A percentile compares a stretch with the other conserved stretches of the same genome.
Conservation (phyloP, 2,888 invertebrate genomes). For the Acanthoscelides obtectus region DNA sequence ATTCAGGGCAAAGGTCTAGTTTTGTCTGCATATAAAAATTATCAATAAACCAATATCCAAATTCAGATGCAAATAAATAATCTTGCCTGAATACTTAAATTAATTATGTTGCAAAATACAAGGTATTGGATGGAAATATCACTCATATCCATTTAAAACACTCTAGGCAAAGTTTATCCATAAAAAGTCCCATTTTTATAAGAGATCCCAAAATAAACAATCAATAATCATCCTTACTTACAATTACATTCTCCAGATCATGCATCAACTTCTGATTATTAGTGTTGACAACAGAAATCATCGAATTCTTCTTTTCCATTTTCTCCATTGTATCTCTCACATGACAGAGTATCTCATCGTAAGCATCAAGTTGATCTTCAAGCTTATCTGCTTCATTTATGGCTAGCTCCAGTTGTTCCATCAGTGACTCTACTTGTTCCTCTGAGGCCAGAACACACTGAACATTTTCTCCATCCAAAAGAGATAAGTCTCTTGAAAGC, state of each 20-base stretch:
- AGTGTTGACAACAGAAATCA: constrained; percentile 79
- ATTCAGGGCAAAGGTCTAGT: constrained; percentile 63
- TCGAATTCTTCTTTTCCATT: constrained; percentile 85
- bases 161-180: too few species aligned
- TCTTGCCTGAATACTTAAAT: too few species aligned
- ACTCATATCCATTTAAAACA: too few species aligned
- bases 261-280: constrained; percentile 77
- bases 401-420: constrained; percentile 75
- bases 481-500: constrained; percentile 76
- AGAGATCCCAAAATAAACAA: too few species aligned
- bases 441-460: constrained; percentile 90
- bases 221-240: constrained; percentile 51
- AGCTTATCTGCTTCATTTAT: constrained; percentile 69
- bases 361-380: constrained; percentile 68
- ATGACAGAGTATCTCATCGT: constrained; percentile 77
- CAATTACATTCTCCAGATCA: constrained; percentile 74
- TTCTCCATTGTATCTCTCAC: constrained; percentile 86
- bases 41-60: too few species aligned
- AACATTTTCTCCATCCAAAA: constrained; percentile 86
- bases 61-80: too few species aligned
- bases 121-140: too few species aligned
- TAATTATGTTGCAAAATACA: too few species aligned
- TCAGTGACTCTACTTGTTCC: constrained; percentile 68
- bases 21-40: constrained; percentile 53
- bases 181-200: too few species aligned